Conservation (phyloP, 2,888 invertebrate genomes). For the Drosophila fulvimacula region DNA sequence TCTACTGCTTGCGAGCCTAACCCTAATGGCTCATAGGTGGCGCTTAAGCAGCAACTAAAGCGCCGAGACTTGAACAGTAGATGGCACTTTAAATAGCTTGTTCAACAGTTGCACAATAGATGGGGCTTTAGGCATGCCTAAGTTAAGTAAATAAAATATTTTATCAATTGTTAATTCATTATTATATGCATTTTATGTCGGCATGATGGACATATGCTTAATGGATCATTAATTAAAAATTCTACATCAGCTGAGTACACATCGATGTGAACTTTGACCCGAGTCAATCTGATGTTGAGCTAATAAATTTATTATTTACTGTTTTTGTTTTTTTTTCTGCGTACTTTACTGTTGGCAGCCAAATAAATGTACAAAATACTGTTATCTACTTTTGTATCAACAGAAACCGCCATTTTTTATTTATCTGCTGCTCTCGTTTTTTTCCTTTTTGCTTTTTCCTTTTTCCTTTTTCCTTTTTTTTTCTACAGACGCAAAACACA, state of each 20-base stretch:
- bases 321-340: not conserved
- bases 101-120: not conserved
- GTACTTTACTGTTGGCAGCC: not conserved
- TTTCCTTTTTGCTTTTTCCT: conserved; percentile 3
- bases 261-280: not conserved
- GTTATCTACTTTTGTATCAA: conserved; percentile 23
- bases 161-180: too few relatives aligned
- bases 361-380: conserved; percentile 24
- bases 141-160: not conserved
- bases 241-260: too few relatives aligned
- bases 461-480: conserved; percentile 10
- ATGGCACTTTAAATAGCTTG: not conserved
- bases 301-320: not conserved
- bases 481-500: conserved; percentile 26
- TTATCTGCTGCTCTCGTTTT: not conserved
- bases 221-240: not conserved
- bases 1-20: not conserved
- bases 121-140: not conserved
- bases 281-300: not conserved
- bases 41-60: not conserved
- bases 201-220: too few relatives aligned
- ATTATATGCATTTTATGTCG: too few relatives aligned
- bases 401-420: conserved; percentile 59
- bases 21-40: not conserved
- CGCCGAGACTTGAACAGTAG: fast-evolving